Evolutionary conservation across 2,113 vertebrate genomes (phyloP), one percentile per base, ranked within the genome.

Genomic region (Ifrita kowaldi): DNA sequence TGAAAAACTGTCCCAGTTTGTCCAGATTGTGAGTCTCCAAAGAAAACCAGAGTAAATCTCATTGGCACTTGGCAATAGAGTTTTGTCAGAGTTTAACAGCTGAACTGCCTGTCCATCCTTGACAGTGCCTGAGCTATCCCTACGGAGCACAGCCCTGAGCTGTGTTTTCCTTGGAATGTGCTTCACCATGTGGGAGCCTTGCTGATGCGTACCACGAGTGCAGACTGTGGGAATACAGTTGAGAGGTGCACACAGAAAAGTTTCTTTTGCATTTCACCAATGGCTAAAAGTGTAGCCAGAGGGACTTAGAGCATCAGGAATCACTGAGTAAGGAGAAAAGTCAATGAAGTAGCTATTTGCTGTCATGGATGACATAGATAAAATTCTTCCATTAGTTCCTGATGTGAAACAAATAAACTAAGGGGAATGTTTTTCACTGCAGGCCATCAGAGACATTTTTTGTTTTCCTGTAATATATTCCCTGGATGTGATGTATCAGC

Each of bases 121-220:
- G 26, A 10, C 49, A 56, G 62, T 52, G 22, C 3, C 0, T 81
- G 33, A 79, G 57, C 75, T 30, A 69, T 53, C 41, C 49, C n/a
- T n/a, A 21, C 0, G 0, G 41, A 93, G 60, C 37, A 69, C 47
- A 77, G 64, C 18, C 59, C 47, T 74, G 27, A 63, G 16, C 47
- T 46, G 32, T 0, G 0, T 39, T 90, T 74, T 60, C 35, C 19
- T 81, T 69, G 23, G 23, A 13, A 42, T 20, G 30, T 1, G 0
- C 50, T 73, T 76, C 57, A 49, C 18, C 0, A 0, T 12, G 23
- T 53, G 55, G n/a, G n/a, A 47, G 21, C 70, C 65, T 82, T 64
- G 49, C 42, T 55, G 16, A 49, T 65, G 28, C 21, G 22, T 50
- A 46, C 35, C 26, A 21, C 26, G 35, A n/a, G 13, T 55, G 37